Evolutionary conservation across 2,797 vertebrate genomes (phyloP), one percentile per base, ranked within the genome.

Genomic region (Sphenopsis melanotis): DNA sequence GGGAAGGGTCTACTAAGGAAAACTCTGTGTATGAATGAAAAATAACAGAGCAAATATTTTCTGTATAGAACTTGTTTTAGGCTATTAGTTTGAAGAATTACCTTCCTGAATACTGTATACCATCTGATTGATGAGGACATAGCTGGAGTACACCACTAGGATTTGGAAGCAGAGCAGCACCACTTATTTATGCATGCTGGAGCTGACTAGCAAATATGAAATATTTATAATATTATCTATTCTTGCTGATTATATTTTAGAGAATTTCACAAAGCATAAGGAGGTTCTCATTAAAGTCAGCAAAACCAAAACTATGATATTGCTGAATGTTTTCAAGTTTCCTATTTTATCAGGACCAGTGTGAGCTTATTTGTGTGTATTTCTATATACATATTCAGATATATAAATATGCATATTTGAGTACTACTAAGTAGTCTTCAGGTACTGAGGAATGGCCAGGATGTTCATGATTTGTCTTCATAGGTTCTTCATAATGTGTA

Each of bases 41-140:
- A 96, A 93, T 93, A 94, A 86, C 65, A 74, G 76, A 81, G 59
- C 44, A 56, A 93, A 63, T 92, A 66, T 90, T 76, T 95, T 89
- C 69, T 92, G 6, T 81, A 44, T 63, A 66, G 89, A 94, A 89
- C 79, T 86, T 66, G 61, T 61, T 93, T 95, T 93, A 92, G 94
- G 90, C 93, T 91, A 65, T 96, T 97, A 86, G 79, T 96, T 95
- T 96, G 94, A 97, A 93, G 77, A 94, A 96, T 93, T 92, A 78
- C 91, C 24, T 88, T 89, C 69, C 83, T 59, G 80, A 86, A 72
- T 81, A 65, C 65, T 69, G 50, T 77, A 41, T 65, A 29, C 69
- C 24, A 32, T 59, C 83, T 95, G 92, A 95, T 82, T 56, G 89
- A 93, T 96, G 91, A 91, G 92, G 34, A 83, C 34, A 5, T 46